These are phyloP conservation scores for Omphaloscelis lunosa DNA, from an alignment of 2,888 invertebrate species.

Conservation along the genomic window DNA sequence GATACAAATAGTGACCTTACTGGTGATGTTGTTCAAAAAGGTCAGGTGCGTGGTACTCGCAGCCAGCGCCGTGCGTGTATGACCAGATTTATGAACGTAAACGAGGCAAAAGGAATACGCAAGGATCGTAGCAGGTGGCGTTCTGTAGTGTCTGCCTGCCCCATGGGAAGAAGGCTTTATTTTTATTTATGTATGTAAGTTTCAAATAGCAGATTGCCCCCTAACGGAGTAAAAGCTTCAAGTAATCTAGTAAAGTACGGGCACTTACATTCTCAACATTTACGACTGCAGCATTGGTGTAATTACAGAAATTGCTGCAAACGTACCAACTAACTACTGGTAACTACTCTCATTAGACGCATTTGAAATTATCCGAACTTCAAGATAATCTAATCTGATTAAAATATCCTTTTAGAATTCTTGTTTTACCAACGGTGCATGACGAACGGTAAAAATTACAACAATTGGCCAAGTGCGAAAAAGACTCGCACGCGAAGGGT, in stretches of 20 bases:
- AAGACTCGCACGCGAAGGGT: too few species aligned
- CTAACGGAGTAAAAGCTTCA: neutral
- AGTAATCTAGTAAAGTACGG: constrained; percentile 19
- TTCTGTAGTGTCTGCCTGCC: neutral
- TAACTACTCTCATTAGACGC: neutral
- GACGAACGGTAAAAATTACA: too few species aligned
- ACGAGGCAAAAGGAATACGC: too few species aligned
- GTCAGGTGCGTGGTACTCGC: neutral
- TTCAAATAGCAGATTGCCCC: neutral
- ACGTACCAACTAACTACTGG: neutral
- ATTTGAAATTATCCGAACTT: constrained; percentile 15
- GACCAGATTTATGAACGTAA: neutral
- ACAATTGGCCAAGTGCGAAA: too few species aligned
- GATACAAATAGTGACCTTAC: neutral
- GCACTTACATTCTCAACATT: constrained; percentile 20
- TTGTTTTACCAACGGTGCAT: neutral
- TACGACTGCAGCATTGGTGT: constrained; percentile 1
- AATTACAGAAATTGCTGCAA: constrained; percentile 19
- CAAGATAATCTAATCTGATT: constrained; percentile 18
- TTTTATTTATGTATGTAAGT: neutral
- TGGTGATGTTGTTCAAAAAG: neutral
- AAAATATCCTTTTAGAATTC: constrained; percentile 15
- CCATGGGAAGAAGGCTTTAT: neutral
- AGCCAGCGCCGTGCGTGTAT: neutral
- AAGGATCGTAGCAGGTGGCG: neutral